Conservation (phyloP, 2,888 invertebrate genomes). For the Agonopterix alstromeriana region DNA sequence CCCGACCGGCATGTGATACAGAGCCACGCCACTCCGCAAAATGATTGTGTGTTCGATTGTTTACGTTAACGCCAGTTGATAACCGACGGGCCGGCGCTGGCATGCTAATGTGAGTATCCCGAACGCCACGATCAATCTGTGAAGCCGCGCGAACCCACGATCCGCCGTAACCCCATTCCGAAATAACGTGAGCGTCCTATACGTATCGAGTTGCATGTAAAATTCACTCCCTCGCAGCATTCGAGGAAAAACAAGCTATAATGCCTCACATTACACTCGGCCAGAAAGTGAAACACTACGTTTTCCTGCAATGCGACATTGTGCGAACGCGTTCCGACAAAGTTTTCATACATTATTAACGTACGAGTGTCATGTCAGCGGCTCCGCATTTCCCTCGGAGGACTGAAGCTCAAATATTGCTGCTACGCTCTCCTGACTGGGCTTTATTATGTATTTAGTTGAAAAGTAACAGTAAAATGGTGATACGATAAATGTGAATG, state of each 20-base stretch:
- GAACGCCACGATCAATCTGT: constrained; percentile 2
- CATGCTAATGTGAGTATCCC: constrained; percentile 71
- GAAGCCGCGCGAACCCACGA: constrained; percentile 1
- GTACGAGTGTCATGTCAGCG: constrained; percentile 21
- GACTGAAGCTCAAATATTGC: constrained; percentile 1
- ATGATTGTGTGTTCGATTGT: constrained; percentile 66
- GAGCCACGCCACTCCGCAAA: constrained; percentile 44
- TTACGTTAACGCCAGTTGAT: constrained; percentile 71
- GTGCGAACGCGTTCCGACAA: constrained; percentile 33
- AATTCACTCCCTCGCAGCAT: constrained; percentile 6
- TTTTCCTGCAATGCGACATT: constrained; percentile 69
- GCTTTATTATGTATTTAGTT: background rate
- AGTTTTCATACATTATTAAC: constrained; percentile 38
- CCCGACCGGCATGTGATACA: constrained; percentile 57
- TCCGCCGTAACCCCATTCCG: background rate
- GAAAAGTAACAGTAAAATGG: constrained; percentile 9
- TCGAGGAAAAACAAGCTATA: constrained; percentile 10
- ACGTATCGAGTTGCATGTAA: constrained; percentile 8
- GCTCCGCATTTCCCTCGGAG: constrained; percentile 10
- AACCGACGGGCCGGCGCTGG: constrained; percentile 67
- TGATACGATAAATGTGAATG: constrained; percentile 21
- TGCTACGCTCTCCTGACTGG: background rate
- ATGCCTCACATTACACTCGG: constrained; percentile 9
- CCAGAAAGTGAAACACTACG: constrained; percentile 15
- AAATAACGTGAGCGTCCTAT: background rate